These are phyloP conservation scores for Dryadula phaetusa DNA, from an alignment of 2,888 invertebrate genomes.

Conservation along the genomic window DNA sequence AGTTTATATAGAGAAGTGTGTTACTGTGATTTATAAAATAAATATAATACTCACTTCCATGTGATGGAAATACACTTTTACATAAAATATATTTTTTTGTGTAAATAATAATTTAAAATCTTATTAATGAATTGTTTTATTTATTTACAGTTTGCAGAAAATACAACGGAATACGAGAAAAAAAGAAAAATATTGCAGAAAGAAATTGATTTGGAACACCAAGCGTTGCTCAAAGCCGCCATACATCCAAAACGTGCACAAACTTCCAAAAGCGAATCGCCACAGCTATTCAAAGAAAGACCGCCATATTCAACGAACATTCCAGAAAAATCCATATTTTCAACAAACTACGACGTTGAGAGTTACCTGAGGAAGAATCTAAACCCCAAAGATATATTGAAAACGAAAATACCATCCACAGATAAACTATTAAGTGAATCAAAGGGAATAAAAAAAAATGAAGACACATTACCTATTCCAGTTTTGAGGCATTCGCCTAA, in stretches of 20 bases:
- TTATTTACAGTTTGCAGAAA: conserved; percentile 73
- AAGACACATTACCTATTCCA: conserved; percentile 84
- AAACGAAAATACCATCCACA: conserved; percentile 38
- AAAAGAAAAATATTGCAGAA: conserved; percentile 77
- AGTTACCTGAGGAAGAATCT: conserved; percentile 70
- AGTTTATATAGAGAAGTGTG: too few species aligned
- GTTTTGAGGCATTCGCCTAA: conserved; percentile 83
- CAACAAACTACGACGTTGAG: conserved; percentile 73
- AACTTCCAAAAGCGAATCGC: conserved; percentile 57
- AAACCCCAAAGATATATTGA: conserved; percentile 61
- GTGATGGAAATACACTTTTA: too few species aligned
- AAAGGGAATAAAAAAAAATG: conserved; percentile 22
- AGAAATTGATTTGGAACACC: conserved; percentile 72
- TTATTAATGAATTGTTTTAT: neutral
- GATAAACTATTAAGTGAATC: conserved; percentile 38
- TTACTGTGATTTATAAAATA: too few species aligned
- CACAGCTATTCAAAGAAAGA: conserved; percentile 63
- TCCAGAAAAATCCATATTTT: conserved; percentile 72
- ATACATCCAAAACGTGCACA: conserved; percentile 40
- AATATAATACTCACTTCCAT: too few species aligned
- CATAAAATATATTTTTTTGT: neutral
- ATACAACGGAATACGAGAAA: conserved; percentile 74
- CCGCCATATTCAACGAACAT: conserved; percentile 76
- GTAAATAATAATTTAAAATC: too few species aligned
- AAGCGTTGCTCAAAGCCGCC: conserved; percentile 54